Base-by-base conservation (phyloP, 2,797 vertebrate species). In the Gallinago nigripennis region DNA sequence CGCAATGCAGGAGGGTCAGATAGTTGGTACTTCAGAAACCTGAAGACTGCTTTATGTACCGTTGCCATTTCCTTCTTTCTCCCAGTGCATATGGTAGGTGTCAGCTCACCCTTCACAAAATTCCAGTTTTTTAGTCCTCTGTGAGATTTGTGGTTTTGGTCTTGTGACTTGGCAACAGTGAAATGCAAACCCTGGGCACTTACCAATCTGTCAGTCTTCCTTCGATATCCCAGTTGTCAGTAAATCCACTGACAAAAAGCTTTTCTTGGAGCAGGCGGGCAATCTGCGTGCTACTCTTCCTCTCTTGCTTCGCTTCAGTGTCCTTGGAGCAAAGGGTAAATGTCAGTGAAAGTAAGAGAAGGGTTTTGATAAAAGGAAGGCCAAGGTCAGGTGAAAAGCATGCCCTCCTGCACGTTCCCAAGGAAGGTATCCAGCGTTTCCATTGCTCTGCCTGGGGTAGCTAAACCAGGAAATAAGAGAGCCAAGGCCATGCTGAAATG, bases 21-120 rank as follows among this genome's bases (percentile, higher is more conserved):
- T 83, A 70, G 87, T 60, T 95, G 84, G 80, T 81, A 79, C 91
- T 95, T 96, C 70, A 95, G 91, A 97, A 95, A 88, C 90, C 94
- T 90, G 90, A 83, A 94, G 82, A 64, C 82, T 95, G 15, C 87
- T 95, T 94, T 95, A 96, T 12, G 30, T 94, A 35, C 82, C 82
- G 39, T 43, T 64, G 41, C 28, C 43, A 18, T 79, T 92, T 65
- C 31, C 72, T 72, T 80, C 71, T 92, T 86, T 86, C 45, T 90
- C 35, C 17, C 58, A 60, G 64, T 81, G 64, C 27, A 7, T 88
- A 63, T 91, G 86, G 94, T 95, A 88, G 61, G 57, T 92, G 85
- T 90, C 91, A 39, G 41, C 58, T 92, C 73, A 46, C 71, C 76
- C 78, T 56, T 91, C 81, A 64, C 58, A 85, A 91, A 92, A 89